Evolutionary conservation across 2,113 vertebrate species (phyloP).

Genomic region (Larimichthys crocea): DNA sequence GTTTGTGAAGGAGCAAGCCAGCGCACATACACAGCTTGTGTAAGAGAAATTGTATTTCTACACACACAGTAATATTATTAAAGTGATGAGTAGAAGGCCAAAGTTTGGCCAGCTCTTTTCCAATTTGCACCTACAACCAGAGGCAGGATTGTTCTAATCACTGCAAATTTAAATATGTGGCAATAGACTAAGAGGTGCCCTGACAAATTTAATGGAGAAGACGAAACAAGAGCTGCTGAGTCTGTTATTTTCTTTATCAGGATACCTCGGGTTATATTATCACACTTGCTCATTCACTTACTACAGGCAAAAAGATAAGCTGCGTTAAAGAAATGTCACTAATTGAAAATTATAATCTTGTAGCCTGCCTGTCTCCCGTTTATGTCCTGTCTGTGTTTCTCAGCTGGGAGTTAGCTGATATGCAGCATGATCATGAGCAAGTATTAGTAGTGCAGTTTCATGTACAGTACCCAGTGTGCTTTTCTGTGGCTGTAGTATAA

Average conservation of each 20-base stretch:
- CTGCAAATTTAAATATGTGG: neutral
- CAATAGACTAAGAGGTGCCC: neutral
- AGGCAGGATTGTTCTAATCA: neutral
- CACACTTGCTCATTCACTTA: neutral
- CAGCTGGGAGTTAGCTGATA: neutral
- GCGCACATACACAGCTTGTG: constrained; percentile 90
- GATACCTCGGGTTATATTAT: neutral
- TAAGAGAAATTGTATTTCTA: constrained; percentile 70
- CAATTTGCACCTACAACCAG: neutral
- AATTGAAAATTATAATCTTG: neutral
- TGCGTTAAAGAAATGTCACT: neutral
- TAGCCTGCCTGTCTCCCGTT: neutral
- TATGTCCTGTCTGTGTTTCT: neutral
- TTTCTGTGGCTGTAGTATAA: neutral
- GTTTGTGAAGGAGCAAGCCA: constrained; percentile 85
- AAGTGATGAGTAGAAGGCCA: neutral
- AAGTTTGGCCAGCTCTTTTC: neutral
- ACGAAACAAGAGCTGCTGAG: neutral
- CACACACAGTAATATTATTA: neutral
- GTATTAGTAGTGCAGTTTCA: neutral
- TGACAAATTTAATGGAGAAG: neutral
- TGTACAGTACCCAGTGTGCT: neutral
- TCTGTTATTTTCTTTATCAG: neutral
- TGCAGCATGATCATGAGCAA: neutral
- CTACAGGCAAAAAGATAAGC: neutral